Conservation (phyloP, 2,888 invertebrate species). For the Heliconius erato region DNA sequence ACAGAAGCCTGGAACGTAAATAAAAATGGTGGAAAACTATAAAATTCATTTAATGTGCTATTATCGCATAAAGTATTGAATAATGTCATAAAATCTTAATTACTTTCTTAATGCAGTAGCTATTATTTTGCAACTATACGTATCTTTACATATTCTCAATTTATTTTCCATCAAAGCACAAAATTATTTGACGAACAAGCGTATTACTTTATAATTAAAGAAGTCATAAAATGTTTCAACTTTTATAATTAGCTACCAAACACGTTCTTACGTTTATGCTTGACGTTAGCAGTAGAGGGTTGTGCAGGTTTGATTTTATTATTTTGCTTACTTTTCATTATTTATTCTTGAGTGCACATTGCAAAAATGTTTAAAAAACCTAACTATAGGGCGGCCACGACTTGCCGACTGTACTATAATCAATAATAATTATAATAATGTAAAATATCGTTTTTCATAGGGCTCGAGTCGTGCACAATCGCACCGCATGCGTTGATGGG, state of each 20-base stretch:
- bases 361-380: too few relatives aligned
- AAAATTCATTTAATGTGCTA: neutral
- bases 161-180: neutral
- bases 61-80: conserved; percentile 5
- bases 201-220: neutral
- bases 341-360: too few relatives aligned
- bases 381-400: too few relatives aligned
- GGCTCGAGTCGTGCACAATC: conserved; percentile 47
- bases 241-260: too few relatives aligned
- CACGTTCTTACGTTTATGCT: too few relatives aligned
- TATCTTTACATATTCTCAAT: conserved; percentile 11
- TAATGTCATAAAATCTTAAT: conserved; percentile 18
- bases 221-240: too few relatives aligned
- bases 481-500: conserved; percentile 80
- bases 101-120: conserved; percentile 17
- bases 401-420: too few relatives aligned
- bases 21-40: neutral
- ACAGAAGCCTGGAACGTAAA: neutral
- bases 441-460: conserved; percentile 1
- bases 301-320: too few relatives aligned
- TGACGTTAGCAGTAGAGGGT: too few relatives aligned
- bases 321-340: too few relatives aligned
- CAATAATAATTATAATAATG: too few relatives aligned
- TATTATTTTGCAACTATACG: neutral
- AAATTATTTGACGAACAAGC: neutral